These are phyloP conservation scores for Discoglossus pictus DNA, from an alignment of 2,797 vertebrate species.

Conservation along the genomic window DNA sequence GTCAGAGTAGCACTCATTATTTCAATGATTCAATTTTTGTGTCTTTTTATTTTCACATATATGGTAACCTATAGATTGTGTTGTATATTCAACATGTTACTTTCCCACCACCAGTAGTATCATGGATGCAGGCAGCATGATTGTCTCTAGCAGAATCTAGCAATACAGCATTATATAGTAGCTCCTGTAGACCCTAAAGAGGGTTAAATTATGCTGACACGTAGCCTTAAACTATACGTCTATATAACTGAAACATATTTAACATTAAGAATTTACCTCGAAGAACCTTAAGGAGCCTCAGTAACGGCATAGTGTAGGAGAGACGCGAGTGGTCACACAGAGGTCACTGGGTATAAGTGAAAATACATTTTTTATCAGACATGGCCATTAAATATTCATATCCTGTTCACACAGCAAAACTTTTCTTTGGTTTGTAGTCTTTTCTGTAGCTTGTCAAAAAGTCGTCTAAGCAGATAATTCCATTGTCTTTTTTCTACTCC, in stretches of 20 bases:
- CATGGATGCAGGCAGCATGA: too few species aligned
- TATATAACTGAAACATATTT: background rate
- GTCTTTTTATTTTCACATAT: too few species aligned
- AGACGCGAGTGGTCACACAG: background rate
- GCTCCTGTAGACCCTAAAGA: too few species aligned
- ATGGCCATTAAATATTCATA: conserved; percentile 1
- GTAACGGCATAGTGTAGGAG: background rate
- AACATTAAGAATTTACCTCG: background rate
- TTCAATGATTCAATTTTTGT: too few species aligned
- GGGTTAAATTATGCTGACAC: background rate
- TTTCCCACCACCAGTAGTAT: too few species aligned
- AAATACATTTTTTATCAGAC: background rate
- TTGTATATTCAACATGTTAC: too few species aligned
- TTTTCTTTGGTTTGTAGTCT: conserved; percentile 10
- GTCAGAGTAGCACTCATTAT: too few species aligned
- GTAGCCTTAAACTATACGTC: background rate
- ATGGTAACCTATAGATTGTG: too few species aligned
- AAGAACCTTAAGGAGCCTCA: background rate
- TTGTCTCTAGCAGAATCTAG: too few species aligned
- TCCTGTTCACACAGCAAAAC: conserved; percentile 14
- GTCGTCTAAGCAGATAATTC: conserved; percentile 16
- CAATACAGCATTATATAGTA: too few species aligned
- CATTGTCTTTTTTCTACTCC: background rate
- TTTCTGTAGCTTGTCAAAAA: conserved; percentile 12
- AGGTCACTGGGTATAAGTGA: conserved; percentile 1